Percentiles rank a stretch among this genome's conserved stretches.
Conservation (phyloP, 1,140 invertebrate genomes). For the Leptonema lineaticorne region DNA sequence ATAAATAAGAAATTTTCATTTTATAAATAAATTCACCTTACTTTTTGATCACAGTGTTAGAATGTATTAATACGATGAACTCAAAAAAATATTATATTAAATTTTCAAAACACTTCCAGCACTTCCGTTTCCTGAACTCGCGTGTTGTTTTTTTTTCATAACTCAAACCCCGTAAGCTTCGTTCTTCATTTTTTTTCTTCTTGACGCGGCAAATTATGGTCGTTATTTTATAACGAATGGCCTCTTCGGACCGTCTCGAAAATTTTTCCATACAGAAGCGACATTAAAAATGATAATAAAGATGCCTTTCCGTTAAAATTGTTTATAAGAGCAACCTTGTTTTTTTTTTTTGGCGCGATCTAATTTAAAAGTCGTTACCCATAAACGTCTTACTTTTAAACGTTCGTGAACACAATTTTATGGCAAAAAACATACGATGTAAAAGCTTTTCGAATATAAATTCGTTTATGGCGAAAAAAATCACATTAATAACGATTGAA, state of each 20-base stretch:
- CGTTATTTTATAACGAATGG: conserved; percentile 19
- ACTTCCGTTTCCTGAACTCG: no score
- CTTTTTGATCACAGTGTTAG: no score
- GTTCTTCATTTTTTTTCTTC: no score
- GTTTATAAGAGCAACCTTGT: not conserved
- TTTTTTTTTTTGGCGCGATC: not conserved
- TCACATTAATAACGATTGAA: no score
- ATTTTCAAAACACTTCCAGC: no score
- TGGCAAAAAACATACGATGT: not conserved
- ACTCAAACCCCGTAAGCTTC: no score
- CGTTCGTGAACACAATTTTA: not conserved
- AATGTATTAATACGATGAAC: no score
- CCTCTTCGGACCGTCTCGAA: not conserved
- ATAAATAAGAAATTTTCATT: no score
- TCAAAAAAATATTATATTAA: no score
- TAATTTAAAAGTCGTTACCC: not conserved
- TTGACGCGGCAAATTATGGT: conserved; percentile 14
- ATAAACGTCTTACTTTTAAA: not conserved
- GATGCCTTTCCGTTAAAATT: conserved; percentile 3
- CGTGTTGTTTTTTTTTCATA: no score
- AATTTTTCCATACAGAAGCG: conserved; percentile 15
- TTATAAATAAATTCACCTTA: no score
- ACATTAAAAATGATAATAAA: conserved; percentile 14
- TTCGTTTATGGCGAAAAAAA: no score
- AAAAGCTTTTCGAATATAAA: not conserved